Evolutionary conservation across 2,797 vertebrate species (phyloP).

Genomic region (Aselliscus stoliczkanus): DNA sequence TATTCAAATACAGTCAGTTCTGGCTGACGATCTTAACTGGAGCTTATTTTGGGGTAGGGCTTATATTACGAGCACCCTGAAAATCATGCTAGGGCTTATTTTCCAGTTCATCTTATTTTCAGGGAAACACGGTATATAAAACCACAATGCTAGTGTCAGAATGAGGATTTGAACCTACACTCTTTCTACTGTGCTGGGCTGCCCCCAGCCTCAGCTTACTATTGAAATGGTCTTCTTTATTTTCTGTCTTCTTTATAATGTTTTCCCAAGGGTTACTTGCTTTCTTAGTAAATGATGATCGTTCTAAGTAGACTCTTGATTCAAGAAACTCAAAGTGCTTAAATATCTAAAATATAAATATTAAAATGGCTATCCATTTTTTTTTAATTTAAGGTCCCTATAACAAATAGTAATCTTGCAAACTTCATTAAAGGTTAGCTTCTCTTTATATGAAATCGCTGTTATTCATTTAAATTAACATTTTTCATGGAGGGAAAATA

Average conservation of each 20-base stretch:
- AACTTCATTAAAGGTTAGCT: background rate
- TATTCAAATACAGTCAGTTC: too few relatives aligned
- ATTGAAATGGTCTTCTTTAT: background rate
- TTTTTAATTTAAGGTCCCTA: background rate
- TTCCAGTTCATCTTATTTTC: too few relatives aligned
- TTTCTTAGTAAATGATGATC: background rate
- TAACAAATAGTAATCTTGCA: background rate
- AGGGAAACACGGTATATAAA: too few relatives aligned
- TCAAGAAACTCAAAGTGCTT: background rate
- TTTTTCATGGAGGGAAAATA: background rate
- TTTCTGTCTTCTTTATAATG: background rate
- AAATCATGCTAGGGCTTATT: too few relatives aligned
- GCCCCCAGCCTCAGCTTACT: background rate
- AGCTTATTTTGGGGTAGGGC: too few relatives aligned
- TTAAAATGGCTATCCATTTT: background rate
- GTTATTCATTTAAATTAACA: constrained; percentile 2
- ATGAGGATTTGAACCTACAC: background rate
- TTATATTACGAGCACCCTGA: too few relatives aligned
- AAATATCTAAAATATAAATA: constrained; percentile 13
- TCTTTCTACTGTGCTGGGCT: background rate
- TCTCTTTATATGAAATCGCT: background rate
- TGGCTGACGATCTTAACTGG: too few relatives aligned
- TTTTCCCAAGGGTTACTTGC: background rate
- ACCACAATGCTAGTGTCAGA: background rate
- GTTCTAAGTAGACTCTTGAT: background rate